These are phyloP conservation scores for Rattus rattus DNA, from an alignment of 2,113 vertebrate genomes.

Conservation along the genomic window DNA sequence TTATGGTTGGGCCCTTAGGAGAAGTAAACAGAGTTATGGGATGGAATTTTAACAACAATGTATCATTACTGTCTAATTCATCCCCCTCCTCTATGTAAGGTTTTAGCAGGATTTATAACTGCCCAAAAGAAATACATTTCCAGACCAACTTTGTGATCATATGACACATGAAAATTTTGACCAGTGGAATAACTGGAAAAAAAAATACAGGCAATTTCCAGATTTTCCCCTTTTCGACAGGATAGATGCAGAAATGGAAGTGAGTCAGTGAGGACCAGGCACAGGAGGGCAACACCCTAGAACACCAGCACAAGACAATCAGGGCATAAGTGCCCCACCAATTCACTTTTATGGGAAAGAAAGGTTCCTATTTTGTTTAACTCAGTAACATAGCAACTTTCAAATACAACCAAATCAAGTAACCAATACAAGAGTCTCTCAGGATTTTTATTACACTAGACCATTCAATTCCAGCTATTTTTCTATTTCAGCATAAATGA, in stretches of 20 bases:
- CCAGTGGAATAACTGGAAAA: background rate
- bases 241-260: background rate
- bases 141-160: background rate
- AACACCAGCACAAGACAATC: background rate
- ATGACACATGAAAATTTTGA: background rate
- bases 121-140: background rate
- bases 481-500: background rate
- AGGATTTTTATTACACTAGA: background rate
- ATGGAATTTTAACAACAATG: background rate
- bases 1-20: background rate
- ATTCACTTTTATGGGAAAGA: background rate
- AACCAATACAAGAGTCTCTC: background rate
- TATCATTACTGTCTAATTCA: background rate
- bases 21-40: background rate
- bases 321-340: background rate
- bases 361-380: background rate
- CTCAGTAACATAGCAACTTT: background rate
- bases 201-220: background rate
- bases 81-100: background rate
- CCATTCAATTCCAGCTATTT: constrained; percentile 8
- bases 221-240: background rate
- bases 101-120: background rate
- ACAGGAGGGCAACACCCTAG: background rate
- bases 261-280: background rate
- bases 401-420: background rate